A percentile compares a stretch with the other conserved stretches of the same genome.
Conservation (phyloP, 2,888 invertebrate species). For the Thecophora atra region DNA sequence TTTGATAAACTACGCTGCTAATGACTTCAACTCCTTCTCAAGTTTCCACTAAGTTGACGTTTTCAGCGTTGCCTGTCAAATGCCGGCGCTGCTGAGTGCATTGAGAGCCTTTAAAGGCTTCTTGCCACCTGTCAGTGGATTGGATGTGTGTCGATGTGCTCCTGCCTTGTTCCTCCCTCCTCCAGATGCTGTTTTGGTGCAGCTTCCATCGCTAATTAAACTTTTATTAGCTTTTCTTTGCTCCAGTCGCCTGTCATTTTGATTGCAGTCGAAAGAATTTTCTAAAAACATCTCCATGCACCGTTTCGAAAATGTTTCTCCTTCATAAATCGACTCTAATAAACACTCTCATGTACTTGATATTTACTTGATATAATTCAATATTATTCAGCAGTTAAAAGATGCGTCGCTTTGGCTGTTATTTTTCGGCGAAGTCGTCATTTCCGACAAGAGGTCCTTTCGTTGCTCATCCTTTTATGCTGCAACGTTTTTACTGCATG, state of each 20-base stretch:
- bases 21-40: background rate
- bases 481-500: background rate
- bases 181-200: too few species aligned
- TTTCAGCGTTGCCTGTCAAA: slow-evolving; percentile 1
- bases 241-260: too few species aligned
- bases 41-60: background rate
- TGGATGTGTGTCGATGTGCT: background rate
- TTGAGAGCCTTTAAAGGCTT: background rate
- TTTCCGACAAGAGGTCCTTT: too few species aligned
- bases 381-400: background rate
- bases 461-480: too few species aligned
- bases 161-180: too few species aligned
- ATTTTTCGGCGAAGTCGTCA: too few species aligned
- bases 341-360: background rate
- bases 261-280: too few species aligned
- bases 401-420: background rate
- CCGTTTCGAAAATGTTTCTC: too few species aligned
- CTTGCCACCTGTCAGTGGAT: background rate
- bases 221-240: too few species aligned
- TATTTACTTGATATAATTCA: background rate
- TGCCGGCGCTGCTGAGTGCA: background rate
- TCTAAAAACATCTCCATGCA: too few species aligned
- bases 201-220: too few species aligned
- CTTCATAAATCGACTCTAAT: too few species aligned
- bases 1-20: background rate